Evolutionary conservation across 2,888 invertebrate genomes (phyloP), one percentile per base, ranked within the genome.

Genomic region (Pyrocoelia pectoralis): DNA sequence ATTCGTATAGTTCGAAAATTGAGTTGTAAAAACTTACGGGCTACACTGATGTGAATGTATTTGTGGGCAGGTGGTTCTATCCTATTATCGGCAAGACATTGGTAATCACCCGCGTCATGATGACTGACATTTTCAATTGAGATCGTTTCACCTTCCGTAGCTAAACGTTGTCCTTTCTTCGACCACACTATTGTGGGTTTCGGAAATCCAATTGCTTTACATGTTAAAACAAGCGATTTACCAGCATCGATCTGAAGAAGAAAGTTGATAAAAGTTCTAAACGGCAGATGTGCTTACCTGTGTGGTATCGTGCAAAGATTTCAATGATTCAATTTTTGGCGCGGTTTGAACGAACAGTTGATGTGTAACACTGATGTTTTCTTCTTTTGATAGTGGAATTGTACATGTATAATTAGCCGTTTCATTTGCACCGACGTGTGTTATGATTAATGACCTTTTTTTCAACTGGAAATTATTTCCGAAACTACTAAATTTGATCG

Each of bases 1-100:
- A 24, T 24, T 24, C 6, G 24, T 5, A 24, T 24, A 24, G 24
- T 24, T 24, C 3, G 24, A 65, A 66, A 57, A 24, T 18, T 14
- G 9, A 9, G 49, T 49, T 13, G n/a, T n/a, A 17, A n/a, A 18
- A 19, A 77, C 79, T 77, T 77, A 82, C 82, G 78, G 38, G 74
- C 73, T 14, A 82, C 72, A 61, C 69, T 69, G 55, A 82, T 80
- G 38, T 73, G 68, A 29, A 81, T 78, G 43, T 68, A 69, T 14
- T 69, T 66, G 58, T 77, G 76, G 3, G 76, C 80, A 1, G 82
- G 80, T 43, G 73, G 60, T 33, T 77, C 79, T 41, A 80, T 68
- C 17, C 73, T 73, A 68, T 84, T 84, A 60, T 81, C 79, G 19
- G 84, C 84, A 10, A 80, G 73, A 68, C 85, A 84, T 40, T 82